A percentile compares a stretch with the other conserved stretches of the same genome.
Conservation (phyloP, 2,797 vertebrate species). For the Ambastaia sidthimunki region DNA sequence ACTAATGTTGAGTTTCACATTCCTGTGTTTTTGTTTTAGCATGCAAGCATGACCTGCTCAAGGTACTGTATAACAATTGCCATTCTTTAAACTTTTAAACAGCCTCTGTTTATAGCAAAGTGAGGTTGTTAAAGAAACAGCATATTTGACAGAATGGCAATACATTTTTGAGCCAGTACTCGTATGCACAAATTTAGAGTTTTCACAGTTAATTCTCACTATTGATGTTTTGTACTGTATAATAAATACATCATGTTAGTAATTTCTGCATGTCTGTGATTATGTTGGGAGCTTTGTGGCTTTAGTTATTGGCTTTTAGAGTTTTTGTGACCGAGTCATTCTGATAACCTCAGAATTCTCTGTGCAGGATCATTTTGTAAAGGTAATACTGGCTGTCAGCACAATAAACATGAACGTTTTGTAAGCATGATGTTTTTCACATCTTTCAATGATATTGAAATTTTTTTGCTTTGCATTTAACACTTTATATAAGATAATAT, state of each 20-base stretch:
- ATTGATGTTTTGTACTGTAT: conserved; percentile 48
- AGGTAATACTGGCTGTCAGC: conserved; percentile 6
- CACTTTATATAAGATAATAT: too few relatives aligned
- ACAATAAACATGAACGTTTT: conserved; percentile 54
- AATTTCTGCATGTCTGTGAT: neutral
- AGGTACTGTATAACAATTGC: neutral
- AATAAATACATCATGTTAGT: neutral
- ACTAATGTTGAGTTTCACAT: conserved; percentile 32
- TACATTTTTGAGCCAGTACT: conserved; percentile 15
- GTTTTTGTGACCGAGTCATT: conserved; percentile 3
- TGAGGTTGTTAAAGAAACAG: neutral
- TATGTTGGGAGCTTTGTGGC: conserved; percentile 25
- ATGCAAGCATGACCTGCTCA: conserved; percentile 9
- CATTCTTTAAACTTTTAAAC: neutral
- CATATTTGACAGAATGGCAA: neutral
- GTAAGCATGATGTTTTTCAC: neutral
- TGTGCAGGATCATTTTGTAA: conserved; percentile 24
- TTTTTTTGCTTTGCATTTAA: neutral
- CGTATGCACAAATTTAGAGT: conserved; percentile 12
- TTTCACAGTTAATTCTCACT: conserved; percentile 28
- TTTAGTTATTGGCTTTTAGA: neutral
- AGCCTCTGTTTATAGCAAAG: neutral
- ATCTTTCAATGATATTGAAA: neutral
- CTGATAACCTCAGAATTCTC: neutral
- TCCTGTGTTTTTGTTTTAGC: conserved; percentile 27